Conservation (phyloP, 1,140 invertebrate genomes). For the Akabosia matsudoensis region DNA sequence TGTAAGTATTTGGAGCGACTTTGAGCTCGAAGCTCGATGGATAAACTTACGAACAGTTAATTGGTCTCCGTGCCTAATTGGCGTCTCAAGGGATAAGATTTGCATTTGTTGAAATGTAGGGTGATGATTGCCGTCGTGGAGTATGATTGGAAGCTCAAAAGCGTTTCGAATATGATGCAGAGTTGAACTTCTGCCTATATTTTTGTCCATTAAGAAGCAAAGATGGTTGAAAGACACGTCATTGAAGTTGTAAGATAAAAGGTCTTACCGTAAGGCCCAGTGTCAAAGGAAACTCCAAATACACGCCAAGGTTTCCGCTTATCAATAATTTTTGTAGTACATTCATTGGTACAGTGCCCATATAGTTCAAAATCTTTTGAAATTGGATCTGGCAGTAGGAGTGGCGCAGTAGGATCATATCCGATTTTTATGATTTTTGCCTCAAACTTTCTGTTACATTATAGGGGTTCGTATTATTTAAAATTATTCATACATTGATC, state of each 20-base stretch:
- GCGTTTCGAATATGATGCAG: neutral
- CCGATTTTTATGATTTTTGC: neutral
- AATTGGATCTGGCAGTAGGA: neutral
- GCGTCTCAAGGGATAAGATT: neutral
- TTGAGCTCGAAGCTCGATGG: neutral
- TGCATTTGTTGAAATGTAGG: constrained; percentile 1
- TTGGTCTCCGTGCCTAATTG: constrained; percentile 5
- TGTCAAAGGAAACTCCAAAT: constrained; percentile 13
- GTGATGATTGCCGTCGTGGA: neutral
- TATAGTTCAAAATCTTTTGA: neutral
- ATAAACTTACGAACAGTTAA: constrained; percentile 8
- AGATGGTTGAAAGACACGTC: no score
- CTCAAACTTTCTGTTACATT: neutral
- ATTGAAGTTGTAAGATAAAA: no score
- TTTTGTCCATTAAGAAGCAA: no score
- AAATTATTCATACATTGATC: no score
- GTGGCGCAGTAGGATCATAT: neutral
- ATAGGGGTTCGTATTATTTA: no score
- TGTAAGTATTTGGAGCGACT: no score
- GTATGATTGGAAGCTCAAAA: neutral
- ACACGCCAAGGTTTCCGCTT: neutral
- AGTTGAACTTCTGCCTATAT: neutral
- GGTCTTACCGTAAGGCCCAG: neutral
- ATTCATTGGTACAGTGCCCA: constrained; percentile 4
- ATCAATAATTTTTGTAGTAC: neutral